Evolutionary conservation across 2,888 invertebrate species (phyloP).

Genomic region (Falcaria lacertinaria): DNA sequence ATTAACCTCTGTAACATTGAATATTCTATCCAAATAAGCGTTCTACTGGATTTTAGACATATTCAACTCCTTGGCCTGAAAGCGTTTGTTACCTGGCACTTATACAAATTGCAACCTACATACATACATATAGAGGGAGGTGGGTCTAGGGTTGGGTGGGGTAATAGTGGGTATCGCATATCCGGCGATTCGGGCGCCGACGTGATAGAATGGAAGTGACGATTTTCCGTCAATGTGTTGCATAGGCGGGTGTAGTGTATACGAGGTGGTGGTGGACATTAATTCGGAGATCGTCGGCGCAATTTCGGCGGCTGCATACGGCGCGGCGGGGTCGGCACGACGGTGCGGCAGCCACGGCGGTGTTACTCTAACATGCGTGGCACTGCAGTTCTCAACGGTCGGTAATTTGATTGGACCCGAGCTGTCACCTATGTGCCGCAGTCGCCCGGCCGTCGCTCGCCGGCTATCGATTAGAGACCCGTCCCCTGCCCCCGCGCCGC

Average conservation of each 20-base stretch:
- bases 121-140: no score
- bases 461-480: constrained; percentile 78
- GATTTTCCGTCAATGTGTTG: constrained; percentile 56
- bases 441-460: constrained; percentile 78
- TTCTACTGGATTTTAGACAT: no score
- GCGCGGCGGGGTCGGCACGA: constrained; percentile 29
- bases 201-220: constrained; percentile 47
- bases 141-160: no score
- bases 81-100: constrained; percentile 25
- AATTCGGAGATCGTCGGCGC: constrained; percentile 34
- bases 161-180: constrained; percentile 20
- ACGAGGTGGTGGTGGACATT: constrained; percentile 41
- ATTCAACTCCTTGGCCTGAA: no score
- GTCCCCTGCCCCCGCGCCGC: constrained; percentile 63
- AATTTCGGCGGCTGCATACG: constrained; percentile 33
- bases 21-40: no score
- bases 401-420: constrained; percentile 78
- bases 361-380: constrained; percentile 60
- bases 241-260: constrained; percentile 25
- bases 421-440: constrained; percentile 79
- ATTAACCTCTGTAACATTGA: no score
- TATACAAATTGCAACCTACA: constrained; percentile 45
- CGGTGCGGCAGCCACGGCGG: constrained; percentile 36
- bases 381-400: constrained; percentile 69
- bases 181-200: constrained; percentile 28